Percentiles rank a stretch among this genome's conserved stretches.
Evolutionary conservation across 1,140 invertebrate species (phyloP).

Genomic region (Nixonia krombeini): DNA sequence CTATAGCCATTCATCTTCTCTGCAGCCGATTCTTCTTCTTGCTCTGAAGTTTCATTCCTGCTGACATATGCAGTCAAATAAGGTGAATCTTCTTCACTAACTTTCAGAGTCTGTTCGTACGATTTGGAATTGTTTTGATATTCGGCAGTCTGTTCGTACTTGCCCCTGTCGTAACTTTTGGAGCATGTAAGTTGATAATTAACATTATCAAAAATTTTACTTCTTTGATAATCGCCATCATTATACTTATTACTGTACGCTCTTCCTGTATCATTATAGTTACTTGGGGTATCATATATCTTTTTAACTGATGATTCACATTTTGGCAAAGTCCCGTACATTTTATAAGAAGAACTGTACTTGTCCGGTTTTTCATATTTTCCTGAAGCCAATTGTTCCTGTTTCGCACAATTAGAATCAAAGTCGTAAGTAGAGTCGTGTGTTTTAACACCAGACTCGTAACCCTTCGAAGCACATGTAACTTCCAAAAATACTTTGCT

Average conservation of each 20-base stretch:
- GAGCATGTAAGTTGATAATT: slow-evolving; percentile 67
- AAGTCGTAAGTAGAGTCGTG: slow-evolving; percentile 64
- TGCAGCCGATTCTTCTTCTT: slow-evolving; percentile 40
- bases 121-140: slow-evolving; percentile 60
- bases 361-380: slow-evolving; percentile 60
- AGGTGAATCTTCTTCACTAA: slow-evolving; percentile 58
- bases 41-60: slow-evolving; percentile 65
- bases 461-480: slow-evolving; percentile 57
- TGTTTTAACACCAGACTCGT: slow-evolving; percentile 67
- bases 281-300: slow-evolving; percentile 39
- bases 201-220: slow-evolving; percentile 51
- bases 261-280: slow-evolving; percentile 46
- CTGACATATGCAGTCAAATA: slow-evolving; percentile 47
- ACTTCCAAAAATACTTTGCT: slow-evolving; percentile 39
- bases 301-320: slow-evolving; percentile 57
- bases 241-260: slow-evolving; percentile 55
- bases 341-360: slow-evolving; percentile 57
- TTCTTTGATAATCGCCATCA: slow-evolving; percentile 43
- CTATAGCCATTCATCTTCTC: slow-evolving; percentile 69
- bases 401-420: slow-evolving; percentile 40
- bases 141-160: slow-evolving; percentile 57
- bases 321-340: slow-evolving; percentile 65
- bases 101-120: slow-evolving; percentile 67
- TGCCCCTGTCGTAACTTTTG: slow-evolving; percentile 67
- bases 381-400: slow-evolving; percentile 37